Conservation (phyloP, 2,797 vertebrate genomes). For the Acanthurus leucopareius region DNA sequence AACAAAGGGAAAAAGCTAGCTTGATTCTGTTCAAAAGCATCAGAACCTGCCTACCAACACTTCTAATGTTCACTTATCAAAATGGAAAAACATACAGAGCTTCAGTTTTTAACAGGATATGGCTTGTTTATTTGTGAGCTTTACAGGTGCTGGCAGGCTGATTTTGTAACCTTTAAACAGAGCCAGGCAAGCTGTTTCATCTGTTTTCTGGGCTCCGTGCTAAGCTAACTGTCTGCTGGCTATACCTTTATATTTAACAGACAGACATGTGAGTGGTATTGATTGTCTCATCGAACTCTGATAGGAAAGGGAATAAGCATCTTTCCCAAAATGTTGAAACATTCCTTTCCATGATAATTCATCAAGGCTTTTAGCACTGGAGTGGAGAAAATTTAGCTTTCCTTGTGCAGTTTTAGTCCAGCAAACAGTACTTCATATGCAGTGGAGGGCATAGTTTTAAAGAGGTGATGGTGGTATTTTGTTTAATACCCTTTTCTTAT, state of each 20-base stretch:
- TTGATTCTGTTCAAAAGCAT: background rate
- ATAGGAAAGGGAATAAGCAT: background rate
- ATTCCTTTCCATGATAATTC: conserved; percentile 7
- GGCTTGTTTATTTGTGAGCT: background rate
- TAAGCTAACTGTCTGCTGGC: conserved; percentile 1
- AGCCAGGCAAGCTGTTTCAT: background rate
- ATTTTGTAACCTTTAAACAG: background rate
- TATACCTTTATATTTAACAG: background rate
- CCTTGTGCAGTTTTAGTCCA: background rate
- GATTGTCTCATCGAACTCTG: conserved; percentile 19
- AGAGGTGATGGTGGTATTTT: conserved; percentile 10
- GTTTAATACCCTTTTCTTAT: background rate
- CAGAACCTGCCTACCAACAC: background rate
- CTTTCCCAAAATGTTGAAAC: conserved; percentile 22
- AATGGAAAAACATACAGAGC: too few species aligned
- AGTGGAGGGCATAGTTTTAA: conserved; percentile 2
- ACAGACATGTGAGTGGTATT: background rate
- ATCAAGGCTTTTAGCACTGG: conserved; percentile 18
- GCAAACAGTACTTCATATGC: conserved; percentile 5
- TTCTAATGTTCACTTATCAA: background rate
- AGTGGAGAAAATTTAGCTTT: conserved; percentile 17
- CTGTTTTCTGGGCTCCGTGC: background rate
- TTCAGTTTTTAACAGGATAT: too few species aligned
- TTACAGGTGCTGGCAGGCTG: background rate
- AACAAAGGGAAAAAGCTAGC: background rate